phyloP scores from a whole-genome alignment of 2,113 vertebrate genomes.

The Stomatorhinus ivindoensis region DNA sequence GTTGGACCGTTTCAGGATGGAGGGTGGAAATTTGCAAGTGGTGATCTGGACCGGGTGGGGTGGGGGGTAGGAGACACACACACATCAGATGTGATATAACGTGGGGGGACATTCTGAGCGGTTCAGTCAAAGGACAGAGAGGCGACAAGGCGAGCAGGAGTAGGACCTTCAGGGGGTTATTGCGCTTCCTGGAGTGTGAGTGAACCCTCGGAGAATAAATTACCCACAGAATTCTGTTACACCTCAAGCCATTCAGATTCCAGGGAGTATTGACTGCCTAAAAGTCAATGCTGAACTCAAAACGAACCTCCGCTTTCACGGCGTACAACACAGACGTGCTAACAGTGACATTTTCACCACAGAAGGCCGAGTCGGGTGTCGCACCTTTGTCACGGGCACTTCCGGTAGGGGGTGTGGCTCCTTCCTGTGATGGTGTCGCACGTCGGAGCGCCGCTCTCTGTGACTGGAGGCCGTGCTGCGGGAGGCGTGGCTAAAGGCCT shows the following conservation, averaged over 20 bases:
- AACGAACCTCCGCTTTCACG: not conserved
- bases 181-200: not conserved
- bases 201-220: not conserved
- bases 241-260: not conserved
- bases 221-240: not conserved
- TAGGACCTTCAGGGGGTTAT: not conserved
- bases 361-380: not conserved
- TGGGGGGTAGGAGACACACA: too few species aligned
- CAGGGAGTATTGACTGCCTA: not conserved
- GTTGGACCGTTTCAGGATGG: constrained; percentile 71
- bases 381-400: constrained; percentile 57
- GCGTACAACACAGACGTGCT: not conserved
- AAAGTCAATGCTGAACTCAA: not conserved
- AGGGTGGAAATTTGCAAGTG: constrained; percentile 61
- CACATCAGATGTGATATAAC: not conserved
- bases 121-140: not conserved
- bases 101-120: not conserved
- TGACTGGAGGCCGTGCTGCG: constrained; percentile 50
- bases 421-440: constrained; percentile 56
- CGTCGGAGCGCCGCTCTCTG: constrained; percentile 56
- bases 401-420: constrained; percentile 46
- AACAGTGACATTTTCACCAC: not conserved
- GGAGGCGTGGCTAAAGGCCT: constrained; percentile 51
- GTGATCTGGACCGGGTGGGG: constrained; percentile 36
- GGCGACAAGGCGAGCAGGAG: not conserved